phyloP scores from a whole-genome alignment of 2,113 vertebrate genomes.

The Sisor rabdophorus region DNA sequence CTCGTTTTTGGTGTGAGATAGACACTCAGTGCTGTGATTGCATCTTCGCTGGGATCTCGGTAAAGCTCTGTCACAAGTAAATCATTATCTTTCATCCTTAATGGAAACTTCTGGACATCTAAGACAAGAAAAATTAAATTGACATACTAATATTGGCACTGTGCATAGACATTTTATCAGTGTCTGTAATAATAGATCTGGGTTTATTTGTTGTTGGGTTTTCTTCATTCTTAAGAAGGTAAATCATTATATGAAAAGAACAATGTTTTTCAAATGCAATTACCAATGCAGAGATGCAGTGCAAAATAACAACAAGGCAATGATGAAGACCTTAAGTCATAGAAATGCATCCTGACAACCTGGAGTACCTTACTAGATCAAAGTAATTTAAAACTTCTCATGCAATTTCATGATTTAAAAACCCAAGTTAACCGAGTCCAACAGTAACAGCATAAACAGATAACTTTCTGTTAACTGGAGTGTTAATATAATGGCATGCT shows the following conservation, averaged over 20 bases:
- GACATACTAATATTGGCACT: background rate
- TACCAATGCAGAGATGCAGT: background rate
- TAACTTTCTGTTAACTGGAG: background rate
- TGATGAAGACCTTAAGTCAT: too few species aligned
- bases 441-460: background rate
- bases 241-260: background rate
- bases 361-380: too few species aligned
- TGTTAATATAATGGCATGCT: background rate
- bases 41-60: conserved; percentile 83
- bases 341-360: too few species aligned
- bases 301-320: background rate
- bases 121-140: background rate
- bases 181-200: background rate
- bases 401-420: background rate
- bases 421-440: background rate
- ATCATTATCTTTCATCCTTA: conserved; percentile 92
- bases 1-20: conserved; percentile 92
- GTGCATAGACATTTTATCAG: background rate
- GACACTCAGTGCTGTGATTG: conserved; percentile 86
- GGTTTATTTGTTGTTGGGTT: background rate
- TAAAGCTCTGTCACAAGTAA: conserved; percentile 88
- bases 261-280: background rate
- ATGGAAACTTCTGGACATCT: conserved; percentile 90
- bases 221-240: background rate
- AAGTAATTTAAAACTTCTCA: background rate